Base-by-base conservation (phyloP, 2,888 invertebrate genomes). In the Syrphus vitripennis region DNA sequence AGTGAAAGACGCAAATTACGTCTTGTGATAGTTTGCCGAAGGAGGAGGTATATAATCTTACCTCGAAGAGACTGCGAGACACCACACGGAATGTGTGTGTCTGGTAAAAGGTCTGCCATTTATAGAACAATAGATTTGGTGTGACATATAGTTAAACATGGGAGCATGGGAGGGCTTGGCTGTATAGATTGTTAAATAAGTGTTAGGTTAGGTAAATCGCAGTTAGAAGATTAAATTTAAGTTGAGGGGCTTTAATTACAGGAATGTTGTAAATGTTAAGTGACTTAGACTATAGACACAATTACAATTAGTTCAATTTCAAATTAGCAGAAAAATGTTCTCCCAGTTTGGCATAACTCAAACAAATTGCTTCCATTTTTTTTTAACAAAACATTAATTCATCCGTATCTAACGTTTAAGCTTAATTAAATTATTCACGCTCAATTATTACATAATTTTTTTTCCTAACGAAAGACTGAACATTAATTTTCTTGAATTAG, bases 1-100 rank as follows among this genome's bases (percentile, higher is more conserved):
- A 79, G 21, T 65, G 67, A 67, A 80, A 80, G 83, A 84, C 70
- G 42, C 79, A 76, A 84, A 71, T 84, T 80, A 76, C 71, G 40
- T 69, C 40, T 71, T 59, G 24, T 19, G n/a, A 16, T 24, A 24
- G 6, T 6, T 40, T 26, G 9, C 26, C 40, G 3, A n/a, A n/a
- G n/a, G 14, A 50, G 26, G 40, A 42, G 26, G 16, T n/a, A 24
- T 40, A 40, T 45, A 29, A 29, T 50, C 50, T 50, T 42, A 29
- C 40, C 61, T 53, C 50, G 12, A 50, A 34, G 16, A 48, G 40
- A 19, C n/a, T n/a, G n/a, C n/a, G n/a, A 24, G 19, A 29, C 4
- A 45, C 48, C 6, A 16, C 59, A 24, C 40, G 74, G 74, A 74
- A 74, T 80, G 74, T 67, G 26, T 34, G 1, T 21, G 16, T n/a